Evolutionary conservation across 1,140 invertebrate species (phyloP), one percentile per base, ranked within the genome.

Genomic region (Mya arenaria): DNA sequence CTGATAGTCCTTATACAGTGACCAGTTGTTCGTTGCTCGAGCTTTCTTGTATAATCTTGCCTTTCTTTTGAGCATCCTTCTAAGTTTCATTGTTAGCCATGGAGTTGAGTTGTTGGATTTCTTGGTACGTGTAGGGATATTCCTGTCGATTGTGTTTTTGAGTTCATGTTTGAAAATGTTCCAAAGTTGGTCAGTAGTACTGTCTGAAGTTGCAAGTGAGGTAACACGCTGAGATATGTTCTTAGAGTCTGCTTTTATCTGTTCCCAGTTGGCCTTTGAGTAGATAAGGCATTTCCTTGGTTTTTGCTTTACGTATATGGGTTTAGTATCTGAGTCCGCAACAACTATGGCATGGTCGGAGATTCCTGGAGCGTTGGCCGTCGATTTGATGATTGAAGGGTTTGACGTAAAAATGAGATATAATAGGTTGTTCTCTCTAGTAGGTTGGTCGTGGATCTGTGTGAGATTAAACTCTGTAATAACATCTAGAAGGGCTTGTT

Each of bases 331-430:
- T 1, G 41, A 56, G 36, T 84, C 81, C 1, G 82, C 63, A 25
- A 86, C 62, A 32, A 65, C 62, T 10, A 65, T 65, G 62, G 66
- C 77, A 44, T 86, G 82, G 39, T 86, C 82, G 52, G 74, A 71
- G 15, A 84, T 71, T 1, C 85, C 77, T 56, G 85, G 85, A 36
- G 68, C 71, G 32, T 69, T 84, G 32, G 28, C 10, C 23, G 78
- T 41, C 1, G 77, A 71, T 60, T 86, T 84, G 19, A 79, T 48
- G 25, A 82, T 37, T 15, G 80, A 66, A 17, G 83, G 75, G 65
- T 84, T 84, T 52, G 68, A 25, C 39, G 75, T 79, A 41, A 84
- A n/a, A 15, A 84, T 71, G 5, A 84, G 55, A 44, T 86, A 65
- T 48, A 84, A 44, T 5, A 74, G 23, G 69, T 82, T 78, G 1